Evolutionary conservation across 2,797 vertebrate genomes (phyloP).

Genomic region (Zalophus californianus): DNA sequence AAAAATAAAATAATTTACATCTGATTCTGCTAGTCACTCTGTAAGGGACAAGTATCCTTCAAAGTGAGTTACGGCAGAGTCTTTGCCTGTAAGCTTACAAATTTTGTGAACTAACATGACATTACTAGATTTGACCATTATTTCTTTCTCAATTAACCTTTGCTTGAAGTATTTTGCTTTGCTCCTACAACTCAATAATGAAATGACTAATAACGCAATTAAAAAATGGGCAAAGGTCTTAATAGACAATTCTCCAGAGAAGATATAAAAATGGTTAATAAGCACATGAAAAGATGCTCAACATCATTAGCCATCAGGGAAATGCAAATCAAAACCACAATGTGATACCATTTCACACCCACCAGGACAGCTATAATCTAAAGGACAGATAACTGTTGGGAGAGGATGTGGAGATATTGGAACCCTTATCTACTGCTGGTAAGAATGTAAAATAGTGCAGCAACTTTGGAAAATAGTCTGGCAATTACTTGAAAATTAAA

Average conservation of each 20-base stretch:
- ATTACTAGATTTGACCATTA: background rate
- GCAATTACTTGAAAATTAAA: background rate
- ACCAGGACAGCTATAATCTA: background rate
- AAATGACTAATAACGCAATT: conserved; percentile 57
- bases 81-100: background rate
- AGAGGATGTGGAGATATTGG: background rate
- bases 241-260: conserved; percentile 29
- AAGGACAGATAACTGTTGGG: background rate
- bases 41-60: background rate
- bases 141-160: conserved; percentile 58
- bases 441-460: background rate
- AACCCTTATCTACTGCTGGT: background rate
- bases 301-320: background rate
- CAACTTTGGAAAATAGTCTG: background rate
- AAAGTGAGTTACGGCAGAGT: background rate
- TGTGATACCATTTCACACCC: background rate
- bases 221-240: conserved; percentile 51
- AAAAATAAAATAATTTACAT: background rate
- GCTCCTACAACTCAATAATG: conserved; percentile 20
- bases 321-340: conserved; percentile 30
- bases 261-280: conserved; percentile 47
- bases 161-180: conserved; percentile 56
- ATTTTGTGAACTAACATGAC: background rate
- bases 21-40: background rate
- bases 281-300: conserved; percentile 8